Evolutionary conservation across 2,113 vertebrate species (phyloP).

Genomic region (Arizona elegans): DNA sequence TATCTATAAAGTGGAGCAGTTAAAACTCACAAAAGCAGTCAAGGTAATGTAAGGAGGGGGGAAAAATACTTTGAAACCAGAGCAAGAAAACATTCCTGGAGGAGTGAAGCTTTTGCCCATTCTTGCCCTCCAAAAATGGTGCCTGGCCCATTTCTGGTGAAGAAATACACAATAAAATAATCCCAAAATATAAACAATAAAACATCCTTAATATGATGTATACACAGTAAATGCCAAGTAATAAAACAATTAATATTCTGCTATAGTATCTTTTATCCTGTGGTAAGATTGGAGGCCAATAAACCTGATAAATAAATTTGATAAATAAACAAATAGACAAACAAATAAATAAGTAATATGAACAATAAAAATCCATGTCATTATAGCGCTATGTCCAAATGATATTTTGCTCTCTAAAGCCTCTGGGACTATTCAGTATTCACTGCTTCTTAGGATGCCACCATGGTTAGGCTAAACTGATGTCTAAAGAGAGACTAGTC

Average conservation of each 20-base stretch:
- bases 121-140: not conserved
- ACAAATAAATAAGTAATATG: not conserved
- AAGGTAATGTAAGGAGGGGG: not conserved
- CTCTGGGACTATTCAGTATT: not conserved
- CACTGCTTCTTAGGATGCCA: not conserved
- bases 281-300: not conserved
- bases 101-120: not conserved
- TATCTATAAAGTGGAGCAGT: not conserved
- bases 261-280: not conserved
- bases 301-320: not conserved
- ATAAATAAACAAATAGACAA: too few relatives aligned
- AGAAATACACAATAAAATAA: not conserved
- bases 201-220: not conserved
- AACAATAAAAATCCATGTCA: not conserved
- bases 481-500: not conserved
- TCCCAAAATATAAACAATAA: not conserved
- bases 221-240: not conserved
- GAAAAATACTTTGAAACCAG: not conserved
- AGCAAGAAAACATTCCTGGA: not conserved
- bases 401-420: not conserved
- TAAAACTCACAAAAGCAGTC: not conserved
- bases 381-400: not conserved
- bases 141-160: not conserved
- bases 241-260: not conserved
- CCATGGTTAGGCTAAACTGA: not conserved